These are phyloP conservation scores for Scrobipalpa atriplicella DNA, from an alignment of 2,888 invertebrate genomes.

Conservation along the genomic window DNA sequence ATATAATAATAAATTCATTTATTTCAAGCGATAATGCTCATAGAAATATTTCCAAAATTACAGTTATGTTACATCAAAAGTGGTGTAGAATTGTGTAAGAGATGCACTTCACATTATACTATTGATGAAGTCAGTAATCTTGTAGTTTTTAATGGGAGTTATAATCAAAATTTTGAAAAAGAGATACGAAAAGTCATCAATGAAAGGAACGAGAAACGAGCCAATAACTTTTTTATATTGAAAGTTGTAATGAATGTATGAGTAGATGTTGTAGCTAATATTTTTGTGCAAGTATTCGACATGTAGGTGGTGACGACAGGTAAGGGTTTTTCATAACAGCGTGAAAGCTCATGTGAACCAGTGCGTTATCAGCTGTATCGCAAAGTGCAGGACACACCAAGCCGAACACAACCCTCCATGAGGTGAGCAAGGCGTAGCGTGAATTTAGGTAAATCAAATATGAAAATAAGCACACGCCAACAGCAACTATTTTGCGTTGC, in stretches of 20 bases:
- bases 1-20: too few species aligned
- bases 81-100: not conserved
- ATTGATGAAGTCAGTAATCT: slow-evolving; percentile 3
- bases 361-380: not conserved
- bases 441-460: slow-evolving; percentile 11
- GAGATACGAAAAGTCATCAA: not conserved
- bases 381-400: not conserved
- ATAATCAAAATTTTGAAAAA: slow-evolving; percentile 5
- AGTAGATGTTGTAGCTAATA: not conserved
- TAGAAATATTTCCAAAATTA: too few species aligned
- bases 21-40: too few species aligned
- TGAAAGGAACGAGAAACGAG: slow-evolving; percentile 9
- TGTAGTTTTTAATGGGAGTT: slow-evolving; percentile 24
- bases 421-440: slow-evolving; percentile 21
- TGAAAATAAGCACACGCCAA: slow-evolving; percentile 29
- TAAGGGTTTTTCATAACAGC: not conserved
- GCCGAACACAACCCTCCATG: not conserved
- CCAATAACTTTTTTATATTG: not conserved
- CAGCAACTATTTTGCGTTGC: slow-evolving; percentile 37
- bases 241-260: slow-evolving; percentile 12
- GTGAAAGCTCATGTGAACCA: not conserved
- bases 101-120: not conserved
- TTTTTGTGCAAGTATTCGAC: slow-evolving; percentile 13
- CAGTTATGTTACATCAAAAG: not conserved
- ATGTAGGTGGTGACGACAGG: slow-evolving; percentile 1